Base-by-base conservation (phyloP, 2,888 invertebrate genomes). In the Drosophila cyrtoloma region DNA sequence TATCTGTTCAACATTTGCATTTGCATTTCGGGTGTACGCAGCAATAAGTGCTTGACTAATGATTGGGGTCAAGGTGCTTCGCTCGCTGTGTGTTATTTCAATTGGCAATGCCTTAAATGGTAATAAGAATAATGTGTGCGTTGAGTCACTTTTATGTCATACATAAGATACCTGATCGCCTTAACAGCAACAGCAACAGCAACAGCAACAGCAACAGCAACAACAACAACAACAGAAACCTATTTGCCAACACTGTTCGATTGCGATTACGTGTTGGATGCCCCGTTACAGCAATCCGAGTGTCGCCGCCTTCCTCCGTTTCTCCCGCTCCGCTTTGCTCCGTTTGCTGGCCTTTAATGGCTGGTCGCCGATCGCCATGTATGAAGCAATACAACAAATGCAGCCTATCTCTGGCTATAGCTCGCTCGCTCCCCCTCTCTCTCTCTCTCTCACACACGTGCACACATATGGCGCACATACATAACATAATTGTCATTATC, bases 401-500 rank as follows among this genome's bases (percentile, higher is more conserved):
- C 22, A 16, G 55, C 35, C 35, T 56, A 56, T 60, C 26, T 60
- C 16, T 16, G 16, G n/a, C 35, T 47, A 30, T 37, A 53, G 47
- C 16, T 22, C 10, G 42, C 30, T 44, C 26, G 47, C 37, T 44
- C 5, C 53, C 22, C 30, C 47, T 30, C n/a, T n/a, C n/a, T 28
- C 28, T 64, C 50, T 64, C 50, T 28, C 12, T 14, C 28, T 7
- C 19, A 0, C 28, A 7, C 10, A 4, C 28, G 16, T 9, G 16
- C 9, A 16, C 47, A 47, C 16, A 51, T 51, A 51, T 51, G 28
- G 51, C 51, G 22, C 55, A 32, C 53, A 35, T 22, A 26, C 26
- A 72, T 84, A 87, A 84, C 82, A 86, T 85, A 85, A 87, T 87
- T 85, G 83, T 81, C 75, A 83, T 85, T 87, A 87, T 86, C 86